Percentiles rank a stretch among this genome's conserved stretches.
Evolutionary conservation across 1,140 invertebrate genomes (phyloP).

Genomic region (Mya arenaria): DNA sequence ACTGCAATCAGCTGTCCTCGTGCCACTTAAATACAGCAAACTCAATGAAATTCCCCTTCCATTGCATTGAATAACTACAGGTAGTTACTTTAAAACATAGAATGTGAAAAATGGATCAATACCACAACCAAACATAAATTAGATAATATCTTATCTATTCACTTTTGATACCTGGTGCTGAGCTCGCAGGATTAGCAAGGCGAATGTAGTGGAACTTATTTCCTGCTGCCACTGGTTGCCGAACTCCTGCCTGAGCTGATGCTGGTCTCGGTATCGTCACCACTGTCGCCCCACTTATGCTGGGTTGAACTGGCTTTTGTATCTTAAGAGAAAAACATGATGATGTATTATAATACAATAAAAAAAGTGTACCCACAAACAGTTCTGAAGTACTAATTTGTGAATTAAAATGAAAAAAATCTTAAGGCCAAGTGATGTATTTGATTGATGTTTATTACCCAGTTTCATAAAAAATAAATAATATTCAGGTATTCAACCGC

Average conservation of each 20-base stretch:
- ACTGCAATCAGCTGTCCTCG: constrained; percentile 29
- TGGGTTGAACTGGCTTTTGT: constrained; percentile 48
- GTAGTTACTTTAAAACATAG: too few species aligned
- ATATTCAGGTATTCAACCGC: too few species aligned
- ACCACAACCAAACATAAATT: too few species aligned
- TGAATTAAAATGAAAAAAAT: not conserved
- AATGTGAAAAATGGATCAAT: too few species aligned
- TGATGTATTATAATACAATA: not conserved
- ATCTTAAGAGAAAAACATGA: constrained; percentile 24
- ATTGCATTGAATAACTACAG: too few species aligned
- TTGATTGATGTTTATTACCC: too few species aligned
- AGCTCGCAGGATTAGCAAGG: constrained; percentile 67
- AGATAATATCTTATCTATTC: too few species aligned
- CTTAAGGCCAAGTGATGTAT: too few species aligned
- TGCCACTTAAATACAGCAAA: constrained; percentile 16
- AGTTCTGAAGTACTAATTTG: too few species aligned
- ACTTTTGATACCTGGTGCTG: constrained; percentile 26
- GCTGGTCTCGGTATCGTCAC: constrained; percentile 8
- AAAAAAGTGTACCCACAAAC: not conserved
- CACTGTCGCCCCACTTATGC: constrained; percentile 41
- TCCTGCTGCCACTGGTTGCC: constrained; percentile 69
- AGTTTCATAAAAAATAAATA: too few species aligned
- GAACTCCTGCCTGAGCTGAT: not conserved
- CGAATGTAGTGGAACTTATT: constrained; percentile 80
- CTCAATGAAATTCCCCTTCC: too few species aligned